A percentile compares a stretch with the other conserved stretches of the same genome.
These are phyloP conservation scores for Formica exsecta DNA, from an alignment of 1,140 invertebrate genomes.

Conservation along the genomic window DNA sequence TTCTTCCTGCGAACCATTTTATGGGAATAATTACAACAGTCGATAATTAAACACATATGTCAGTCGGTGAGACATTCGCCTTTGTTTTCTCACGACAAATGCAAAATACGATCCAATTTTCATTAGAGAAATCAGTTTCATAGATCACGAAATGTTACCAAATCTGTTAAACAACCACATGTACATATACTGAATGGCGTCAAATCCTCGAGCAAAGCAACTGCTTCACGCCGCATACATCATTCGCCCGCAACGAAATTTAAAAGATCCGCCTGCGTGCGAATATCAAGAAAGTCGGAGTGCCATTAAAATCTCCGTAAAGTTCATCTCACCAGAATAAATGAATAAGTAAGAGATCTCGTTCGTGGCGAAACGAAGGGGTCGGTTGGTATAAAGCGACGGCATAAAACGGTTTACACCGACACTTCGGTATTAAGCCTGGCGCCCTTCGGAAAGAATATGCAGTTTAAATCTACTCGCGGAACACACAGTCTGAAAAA, in stretches of 20 bases:
- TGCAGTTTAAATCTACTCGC: slow-evolving; percentile 65
- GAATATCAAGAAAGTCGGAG: slow-evolving; percentile 62
- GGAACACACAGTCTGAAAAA: slow-evolving; percentile 22
- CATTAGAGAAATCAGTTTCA: slow-evolving; percentile 62
- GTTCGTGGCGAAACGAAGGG: slow-evolving; percentile 70
- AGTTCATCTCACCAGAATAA: slow-evolving; percentile 79
- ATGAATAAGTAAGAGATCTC: slow-evolving; percentile 79
- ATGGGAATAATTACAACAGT: neutral
- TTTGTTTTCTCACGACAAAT: slow-evolving; percentile 25
- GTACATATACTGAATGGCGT: neutral
- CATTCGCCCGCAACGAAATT: slow-evolving; percentile 60
- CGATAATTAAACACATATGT: slow-evolving; percentile 57
- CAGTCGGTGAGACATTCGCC: slow-evolving; percentile 36
- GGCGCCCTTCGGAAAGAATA: slow-evolving; percentile 65
- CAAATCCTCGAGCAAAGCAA: slow-evolving; percentile 12
- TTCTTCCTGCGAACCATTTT: neutral
- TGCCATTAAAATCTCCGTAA: slow-evolving; percentile 81
- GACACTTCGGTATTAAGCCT: slow-evolving; percentile 76
- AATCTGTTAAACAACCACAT: slow-evolving; percentile 22
- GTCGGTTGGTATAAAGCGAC: slow-evolving; percentile 72
- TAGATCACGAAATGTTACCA: slow-evolving; percentile 50
- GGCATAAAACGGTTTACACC: slow-evolving; percentile 80
- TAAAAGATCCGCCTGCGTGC: slow-evolving; percentile 36
- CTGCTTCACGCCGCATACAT: slow-evolving; percentile 32
- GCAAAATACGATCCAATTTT: slow-evolving; percentile 11